These are phyloP conservation scores for Cephus pygmeus DNA, from an alignment of 2,888 invertebrate species.

Conservation along the genomic window DNA sequence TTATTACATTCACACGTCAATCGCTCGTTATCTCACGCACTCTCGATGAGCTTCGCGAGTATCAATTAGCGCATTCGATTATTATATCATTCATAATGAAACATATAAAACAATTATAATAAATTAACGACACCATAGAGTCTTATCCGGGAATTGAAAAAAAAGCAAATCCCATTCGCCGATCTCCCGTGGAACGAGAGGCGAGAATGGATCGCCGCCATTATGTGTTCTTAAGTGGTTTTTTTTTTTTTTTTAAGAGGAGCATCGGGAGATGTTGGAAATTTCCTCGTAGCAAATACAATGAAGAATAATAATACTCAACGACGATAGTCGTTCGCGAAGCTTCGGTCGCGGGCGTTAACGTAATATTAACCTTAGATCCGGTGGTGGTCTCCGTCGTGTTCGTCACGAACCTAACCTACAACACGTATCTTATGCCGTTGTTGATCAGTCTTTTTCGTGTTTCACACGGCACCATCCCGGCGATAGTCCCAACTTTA, in stretches of 20 bases:
- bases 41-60: constrained; percentile 16
- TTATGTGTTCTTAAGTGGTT: constrained; percentile 6
- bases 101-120: constrained; percentile 60
- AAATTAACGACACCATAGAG: constrained; percentile 53
- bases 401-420: not conserved
- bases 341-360: constrained; percentile 12
- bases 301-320: constrained; percentile 35
- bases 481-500: constrained; percentile 20
- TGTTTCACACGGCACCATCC: not conserved
- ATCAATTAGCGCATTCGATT: constrained; percentile 39
- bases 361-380: not conserved
- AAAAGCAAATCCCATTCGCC: constrained; percentile 13
- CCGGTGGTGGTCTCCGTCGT: not conserved
- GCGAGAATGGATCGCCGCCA: not conserved
- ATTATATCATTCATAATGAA: constrained; percentile 42
- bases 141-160: constrained; percentile 18
- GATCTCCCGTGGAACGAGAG: constrained; percentile 10
- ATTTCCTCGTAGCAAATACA: constrained; percentile 39
- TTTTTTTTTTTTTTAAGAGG: constrained; percentile 10
- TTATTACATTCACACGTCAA: constrained; percentile 12
- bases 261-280: constrained; percentile 27
- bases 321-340: constrained; percentile 32
- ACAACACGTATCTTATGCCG: not conserved
- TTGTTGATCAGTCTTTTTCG: constrained; percentile 10
- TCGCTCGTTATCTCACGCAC: constrained; percentile 11